These are phyloP conservation scores for Tupaia chinensis DNA, from an alignment of 2,113 vertebrate species.

Conservation along the genomic window DNA sequence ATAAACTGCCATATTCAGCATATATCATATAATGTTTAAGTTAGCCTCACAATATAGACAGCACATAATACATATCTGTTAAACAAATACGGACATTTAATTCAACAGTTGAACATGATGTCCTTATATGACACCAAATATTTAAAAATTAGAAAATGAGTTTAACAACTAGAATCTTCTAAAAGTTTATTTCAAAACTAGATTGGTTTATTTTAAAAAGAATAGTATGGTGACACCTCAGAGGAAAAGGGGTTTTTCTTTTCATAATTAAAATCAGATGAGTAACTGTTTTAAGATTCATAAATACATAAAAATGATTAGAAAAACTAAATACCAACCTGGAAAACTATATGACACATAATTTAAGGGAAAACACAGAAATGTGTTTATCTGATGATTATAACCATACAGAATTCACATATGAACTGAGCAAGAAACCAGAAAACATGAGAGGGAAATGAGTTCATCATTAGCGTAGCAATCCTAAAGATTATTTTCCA, in stretches of 20 bases:
- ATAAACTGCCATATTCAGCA: conserved; percentile 3
- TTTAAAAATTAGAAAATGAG: conserved; percentile 31
- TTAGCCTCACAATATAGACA: neutral
- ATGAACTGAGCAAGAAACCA: conserved; percentile 10
- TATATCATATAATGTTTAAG: neutral
- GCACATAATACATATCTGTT: neutral
- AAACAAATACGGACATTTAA: conserved; percentile 21
- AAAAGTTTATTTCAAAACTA: conserved; percentile 9
- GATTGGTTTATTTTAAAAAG: conserved; percentile 7
- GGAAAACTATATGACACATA: neutral
- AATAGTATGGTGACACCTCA: neutral
- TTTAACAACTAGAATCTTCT: conserved; percentile 20
- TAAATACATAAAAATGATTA: conserved; percentile 35
- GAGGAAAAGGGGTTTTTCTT: conserved; percentile 37
- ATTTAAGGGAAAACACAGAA: neutral
- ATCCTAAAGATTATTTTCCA: conserved; percentile 16
- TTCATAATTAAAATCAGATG: conserved; percentile 8
- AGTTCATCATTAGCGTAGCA: neutral
- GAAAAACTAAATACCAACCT: conserved; percentile 55
- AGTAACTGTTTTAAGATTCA: conserved; percentile 46
- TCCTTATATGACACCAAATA: neutral
- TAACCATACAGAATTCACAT: conserved; percentile 18
- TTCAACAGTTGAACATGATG: conserved; percentile 25
- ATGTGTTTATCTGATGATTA: neutral
- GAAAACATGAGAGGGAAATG: neutral